These are phyloP conservation scores for Rousettus leschenaultii DNA, from an alignment of 2,113 vertebrate species.

Conservation along the genomic window DNA sequence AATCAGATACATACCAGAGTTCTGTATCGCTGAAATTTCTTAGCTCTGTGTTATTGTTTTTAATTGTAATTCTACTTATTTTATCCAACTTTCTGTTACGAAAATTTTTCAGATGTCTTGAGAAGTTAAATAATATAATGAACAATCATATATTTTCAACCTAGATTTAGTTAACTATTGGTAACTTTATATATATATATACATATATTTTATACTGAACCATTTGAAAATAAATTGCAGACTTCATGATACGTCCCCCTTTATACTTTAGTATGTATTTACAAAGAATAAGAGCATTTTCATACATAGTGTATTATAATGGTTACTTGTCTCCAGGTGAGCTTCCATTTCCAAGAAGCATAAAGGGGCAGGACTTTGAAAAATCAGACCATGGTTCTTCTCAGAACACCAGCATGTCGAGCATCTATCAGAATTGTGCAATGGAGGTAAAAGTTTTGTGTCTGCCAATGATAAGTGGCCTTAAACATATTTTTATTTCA, in stretches of 20 bases:
- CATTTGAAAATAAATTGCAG: slow-evolving; percentile 25
- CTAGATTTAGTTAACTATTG: slow-evolving; percentile 10
- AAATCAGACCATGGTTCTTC: slow-evolving; percentile 91
- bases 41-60: not conserved
- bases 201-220: slow-evolving; percentile 6
- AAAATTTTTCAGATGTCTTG: not conserved
- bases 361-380: slow-evolving; percentile 88
- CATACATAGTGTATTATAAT: not conserved
- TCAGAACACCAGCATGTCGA: slow-evolving; percentile 94
- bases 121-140: not conserved
- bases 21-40: not conserved
- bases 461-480: not conserved
- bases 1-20: not conserved
- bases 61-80: not conserved
- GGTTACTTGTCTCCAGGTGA: slow-evolving; percentile 77
- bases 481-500: not conserved
- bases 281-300: not conserved
- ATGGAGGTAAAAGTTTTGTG: slow-evolving; percentile 89
- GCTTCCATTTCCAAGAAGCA: slow-evolving; percentile 79
- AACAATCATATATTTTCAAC: not conserved
- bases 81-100: not conserved
- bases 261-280: not conserved
- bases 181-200: not conserved
- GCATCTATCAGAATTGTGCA: slow-evolving; percentile 96
- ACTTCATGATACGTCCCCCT: not conserved